These are phyloP conservation scores for Carlito syrichta DNA, from an alignment of 2,113 vertebrate genomes.

Conservation along the genomic window DNA sequence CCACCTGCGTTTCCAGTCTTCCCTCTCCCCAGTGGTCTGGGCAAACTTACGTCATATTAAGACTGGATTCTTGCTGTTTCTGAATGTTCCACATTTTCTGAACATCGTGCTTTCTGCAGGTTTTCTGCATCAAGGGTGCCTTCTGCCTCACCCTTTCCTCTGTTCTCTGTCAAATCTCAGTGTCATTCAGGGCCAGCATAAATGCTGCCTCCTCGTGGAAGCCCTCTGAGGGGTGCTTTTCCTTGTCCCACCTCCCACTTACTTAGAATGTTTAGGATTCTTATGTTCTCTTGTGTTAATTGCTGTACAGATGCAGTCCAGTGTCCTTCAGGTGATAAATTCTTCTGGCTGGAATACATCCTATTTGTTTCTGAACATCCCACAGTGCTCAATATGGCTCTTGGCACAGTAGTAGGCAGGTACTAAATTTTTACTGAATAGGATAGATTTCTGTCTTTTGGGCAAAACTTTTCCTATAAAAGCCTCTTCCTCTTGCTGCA, in stretches of 20 bases:
- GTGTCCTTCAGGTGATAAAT: neutral
- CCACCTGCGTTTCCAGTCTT: neutral
- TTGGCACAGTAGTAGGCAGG: rapidly evolving
- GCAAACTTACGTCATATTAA: rapidly evolving
- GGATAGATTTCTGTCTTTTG: too few relatives aligned
- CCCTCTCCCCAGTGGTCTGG: rapidly evolving
- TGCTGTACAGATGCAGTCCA: too few relatives aligned
- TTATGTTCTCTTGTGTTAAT: rapidly evolving
- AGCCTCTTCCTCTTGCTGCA: rapidly evolving
- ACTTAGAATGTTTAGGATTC: neutral
- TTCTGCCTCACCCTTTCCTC: neutral
- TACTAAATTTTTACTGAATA: too few relatives aligned
- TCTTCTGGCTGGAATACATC: neutral
- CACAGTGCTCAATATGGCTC: rapidly evolving
- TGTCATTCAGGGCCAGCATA: neutral
- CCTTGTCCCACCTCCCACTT: rapidly evolving
- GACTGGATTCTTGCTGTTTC: neutral
- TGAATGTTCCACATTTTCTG: rapidly evolving
- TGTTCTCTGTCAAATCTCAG: too few relatives aligned
- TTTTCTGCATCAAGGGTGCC: rapidly evolving
- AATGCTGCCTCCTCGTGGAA: neutral
- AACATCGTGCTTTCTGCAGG: rapidly evolving
- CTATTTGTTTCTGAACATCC: neutral
- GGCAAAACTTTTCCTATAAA: neutral
- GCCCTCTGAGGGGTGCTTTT: neutral